These are phyloP conservation scores for Sebastes miniatus DNA, from an alignment of 2,797 vertebrate species.

Conservation along the genomic window DNA sequence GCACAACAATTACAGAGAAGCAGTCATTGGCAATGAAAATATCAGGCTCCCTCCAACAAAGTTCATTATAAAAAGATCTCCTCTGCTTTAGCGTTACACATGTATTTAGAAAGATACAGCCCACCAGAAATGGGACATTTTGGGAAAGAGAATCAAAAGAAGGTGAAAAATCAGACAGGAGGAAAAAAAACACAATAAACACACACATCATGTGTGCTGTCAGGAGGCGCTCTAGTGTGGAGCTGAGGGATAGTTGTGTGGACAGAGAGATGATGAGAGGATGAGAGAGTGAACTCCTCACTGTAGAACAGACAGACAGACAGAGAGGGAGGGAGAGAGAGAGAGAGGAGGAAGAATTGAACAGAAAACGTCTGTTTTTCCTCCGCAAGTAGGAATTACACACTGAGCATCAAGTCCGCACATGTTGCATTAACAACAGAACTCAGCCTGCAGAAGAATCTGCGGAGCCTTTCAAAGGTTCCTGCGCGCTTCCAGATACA, in stretches of 20 bases:
- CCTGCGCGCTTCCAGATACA: neutral
- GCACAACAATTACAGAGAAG: neutral
- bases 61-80: neutral
- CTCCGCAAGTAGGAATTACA: conserved; percentile 39
- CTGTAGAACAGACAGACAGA: neutral
- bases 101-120: neutral
- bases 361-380: conserved; percentile 58
- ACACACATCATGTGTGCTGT: neutral
- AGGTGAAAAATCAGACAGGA: neutral
- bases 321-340: neutral
- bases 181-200: neutral
- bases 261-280: neutral
- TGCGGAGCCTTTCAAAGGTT: neutral
- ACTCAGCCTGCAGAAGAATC: conserved; percentile 35
- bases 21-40: neutral
- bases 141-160: too few species aligned
- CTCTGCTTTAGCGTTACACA: neutral
- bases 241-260: neutral
- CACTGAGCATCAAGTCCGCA: conserved; percentile 68
- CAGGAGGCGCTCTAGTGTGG: neutral
- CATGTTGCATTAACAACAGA: conserved; percentile 54
- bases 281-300: conserved; percentile 17
- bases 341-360: conserved; percentile 6
- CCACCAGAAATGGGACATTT: neutral
- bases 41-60: neutral